phyloP scores from a whole-genome alignment of 2,113 vertebrate genomes.

The western clawed frog (Xenopus tropicalis) region DNA sequence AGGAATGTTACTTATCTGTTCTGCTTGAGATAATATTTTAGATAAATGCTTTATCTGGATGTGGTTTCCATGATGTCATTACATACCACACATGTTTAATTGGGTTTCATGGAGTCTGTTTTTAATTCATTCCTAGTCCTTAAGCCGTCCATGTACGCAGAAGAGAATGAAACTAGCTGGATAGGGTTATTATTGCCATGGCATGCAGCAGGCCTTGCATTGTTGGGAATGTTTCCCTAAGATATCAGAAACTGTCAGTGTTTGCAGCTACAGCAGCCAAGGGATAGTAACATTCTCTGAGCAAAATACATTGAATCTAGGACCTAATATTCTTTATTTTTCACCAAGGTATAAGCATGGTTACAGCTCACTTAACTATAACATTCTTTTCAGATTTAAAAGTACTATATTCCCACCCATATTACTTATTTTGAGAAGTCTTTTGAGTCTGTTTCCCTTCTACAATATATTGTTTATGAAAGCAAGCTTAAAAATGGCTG shows the following conservation, averaged over 20 bases:
- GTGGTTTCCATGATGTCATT: conserved; percentile 1
- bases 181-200: background rate
- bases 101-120: background rate
- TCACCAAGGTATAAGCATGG: no score
- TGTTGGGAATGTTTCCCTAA: background rate
- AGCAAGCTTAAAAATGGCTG: no score
- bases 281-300: no score
- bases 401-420: no score
- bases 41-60: background rate
- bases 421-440: no score
- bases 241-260: background rate
- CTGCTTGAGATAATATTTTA: background rate
- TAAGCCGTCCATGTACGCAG: background rate
- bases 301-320: no score
- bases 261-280: background rate
- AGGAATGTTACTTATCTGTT: background rate
- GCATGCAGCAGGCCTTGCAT: background rate
- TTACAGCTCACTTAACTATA: no score
- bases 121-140: background rate
- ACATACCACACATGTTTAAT: background rate
- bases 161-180: background rate
- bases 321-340: no score
- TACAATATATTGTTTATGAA: no score
- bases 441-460: no score
- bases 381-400: no score